Conservation (phyloP, 2,888 invertebrate genomes). For the Pachycephus smyrnensis region DNA sequence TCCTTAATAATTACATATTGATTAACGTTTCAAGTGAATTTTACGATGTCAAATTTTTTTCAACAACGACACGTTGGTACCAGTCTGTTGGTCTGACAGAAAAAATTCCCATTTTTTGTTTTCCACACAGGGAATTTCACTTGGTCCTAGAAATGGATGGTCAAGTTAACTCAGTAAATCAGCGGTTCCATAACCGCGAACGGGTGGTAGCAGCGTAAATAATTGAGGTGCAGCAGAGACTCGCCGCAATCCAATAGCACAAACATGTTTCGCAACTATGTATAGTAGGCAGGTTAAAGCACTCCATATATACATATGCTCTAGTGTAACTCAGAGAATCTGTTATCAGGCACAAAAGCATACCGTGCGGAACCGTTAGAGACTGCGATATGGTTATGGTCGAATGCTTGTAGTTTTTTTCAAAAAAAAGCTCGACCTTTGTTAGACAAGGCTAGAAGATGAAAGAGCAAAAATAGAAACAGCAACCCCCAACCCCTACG, state of each 20-base stretch:
- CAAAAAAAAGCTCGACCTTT: background rate
- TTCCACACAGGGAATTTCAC: conserved; percentile 30
- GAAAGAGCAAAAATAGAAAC: background rate
- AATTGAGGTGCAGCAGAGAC: conserved; percentile 34
- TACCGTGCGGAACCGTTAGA: background rate
- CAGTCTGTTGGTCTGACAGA: background rate
- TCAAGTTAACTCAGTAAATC: conserved; percentile 43
- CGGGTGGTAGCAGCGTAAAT: conserved; percentile 37
- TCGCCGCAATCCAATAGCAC: conserved; percentile 39
- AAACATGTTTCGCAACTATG: conserved; percentile 14
- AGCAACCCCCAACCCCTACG: background rate
- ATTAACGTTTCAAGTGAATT: background rate
- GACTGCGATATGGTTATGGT: background rate
- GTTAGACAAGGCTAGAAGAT: background rate
- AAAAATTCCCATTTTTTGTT: background rate
- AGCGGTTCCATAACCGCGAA: conserved; percentile 45
- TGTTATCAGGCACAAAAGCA: background rate
- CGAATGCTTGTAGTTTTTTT: background rate
- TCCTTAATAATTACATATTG: background rate
- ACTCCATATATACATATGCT: background rate
- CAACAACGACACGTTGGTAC: background rate
- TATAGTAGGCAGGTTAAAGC: background rate
- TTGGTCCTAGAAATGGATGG: conserved; percentile 30
- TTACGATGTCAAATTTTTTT: background rate
- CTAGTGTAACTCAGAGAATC: background rate